phyloP scores from a whole-genome alignment of 2,888 invertebrate genomes.

The Encarsia formosa region DNA sequence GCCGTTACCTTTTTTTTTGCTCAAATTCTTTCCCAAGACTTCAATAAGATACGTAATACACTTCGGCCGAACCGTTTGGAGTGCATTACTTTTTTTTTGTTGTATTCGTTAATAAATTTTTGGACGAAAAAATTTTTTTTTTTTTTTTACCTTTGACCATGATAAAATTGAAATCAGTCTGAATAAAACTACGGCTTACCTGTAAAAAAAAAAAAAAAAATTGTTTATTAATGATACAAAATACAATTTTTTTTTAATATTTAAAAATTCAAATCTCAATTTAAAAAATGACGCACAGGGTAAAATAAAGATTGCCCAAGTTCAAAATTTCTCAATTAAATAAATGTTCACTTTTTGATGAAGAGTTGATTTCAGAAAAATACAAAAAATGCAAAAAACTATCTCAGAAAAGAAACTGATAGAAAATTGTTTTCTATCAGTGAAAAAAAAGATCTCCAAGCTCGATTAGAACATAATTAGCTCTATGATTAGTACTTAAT shows the following conservation, averaged over 20 bases:
- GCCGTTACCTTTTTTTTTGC: no score
- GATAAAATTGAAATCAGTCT: not conserved
- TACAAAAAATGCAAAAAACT: no score
- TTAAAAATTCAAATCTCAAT: not conserved
- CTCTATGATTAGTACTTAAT: no score
- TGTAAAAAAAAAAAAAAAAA: not conserved
- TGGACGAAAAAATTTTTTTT: not conserved
- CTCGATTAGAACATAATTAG: no score
- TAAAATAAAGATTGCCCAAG: not conserved
- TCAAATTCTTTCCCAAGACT: not conserved
- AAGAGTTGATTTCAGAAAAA: no score
- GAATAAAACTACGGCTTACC: not conserved
- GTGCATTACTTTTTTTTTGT: not conserved
- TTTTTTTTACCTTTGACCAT: not conserved
- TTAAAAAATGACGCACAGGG: not conserved
- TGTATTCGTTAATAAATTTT: not conserved
- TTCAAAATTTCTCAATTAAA: not conserved
- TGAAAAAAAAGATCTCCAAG: no score
- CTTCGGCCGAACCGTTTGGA: not conserved
- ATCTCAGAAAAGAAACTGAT: no score
- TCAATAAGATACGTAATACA: not conserved
- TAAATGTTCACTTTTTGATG: not conserved
- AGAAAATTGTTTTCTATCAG: no score
- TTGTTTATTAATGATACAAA: not conserved
- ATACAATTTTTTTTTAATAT: not conserved